phyloP scores from a whole-genome alignment of 2,888 invertebrate genomes.

The Eupithecia subumbrata region DNA sequence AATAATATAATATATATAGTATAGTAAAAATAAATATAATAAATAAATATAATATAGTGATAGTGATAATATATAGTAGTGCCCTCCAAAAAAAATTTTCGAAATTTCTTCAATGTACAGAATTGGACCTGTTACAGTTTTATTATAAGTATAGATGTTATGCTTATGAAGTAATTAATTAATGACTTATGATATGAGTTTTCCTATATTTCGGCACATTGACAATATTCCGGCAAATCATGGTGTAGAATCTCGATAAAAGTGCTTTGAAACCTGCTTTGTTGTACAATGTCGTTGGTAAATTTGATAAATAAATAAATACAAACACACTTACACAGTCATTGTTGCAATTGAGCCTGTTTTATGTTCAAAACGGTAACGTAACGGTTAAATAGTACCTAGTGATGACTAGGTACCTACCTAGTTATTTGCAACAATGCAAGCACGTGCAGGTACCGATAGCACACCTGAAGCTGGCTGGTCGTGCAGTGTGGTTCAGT shows the following conservation, averaged over 20 bases:
- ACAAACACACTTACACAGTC: neutral
- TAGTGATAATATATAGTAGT: too few relatives aligned
- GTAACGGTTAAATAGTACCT: neutral
- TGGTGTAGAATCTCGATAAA: neutral
- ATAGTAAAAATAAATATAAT: too few relatives aligned
- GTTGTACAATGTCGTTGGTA: neutral
- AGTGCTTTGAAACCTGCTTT: neutral
- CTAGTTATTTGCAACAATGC: neutral
- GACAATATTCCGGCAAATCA: neutral
- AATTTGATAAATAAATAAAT: neutral
- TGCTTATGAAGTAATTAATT: too few relatives aligned
- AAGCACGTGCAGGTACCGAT: neutral
- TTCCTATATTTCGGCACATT: neutral
- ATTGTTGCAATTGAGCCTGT: neutral
- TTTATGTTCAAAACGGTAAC: neutral
- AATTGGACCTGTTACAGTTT: too few relatives aligned
- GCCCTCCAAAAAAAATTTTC: too few relatives aligned
- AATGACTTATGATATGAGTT: too few relatives aligned
- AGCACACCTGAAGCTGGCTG: neutral
- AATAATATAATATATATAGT: too few relatives aligned
- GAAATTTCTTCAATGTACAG: too few relatives aligned
- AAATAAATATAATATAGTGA: too few relatives aligned
- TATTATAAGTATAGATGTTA: too few relatives aligned
- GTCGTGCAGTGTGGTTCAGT: constrained; percentile 1
- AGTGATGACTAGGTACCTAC: neutral